Percentiles rank a stretch among this genome's conserved stretches.
phyloP scores from a whole-genome alignment of 2,888 invertebrate species.

The Meiosimyza decipiens region DNA sequence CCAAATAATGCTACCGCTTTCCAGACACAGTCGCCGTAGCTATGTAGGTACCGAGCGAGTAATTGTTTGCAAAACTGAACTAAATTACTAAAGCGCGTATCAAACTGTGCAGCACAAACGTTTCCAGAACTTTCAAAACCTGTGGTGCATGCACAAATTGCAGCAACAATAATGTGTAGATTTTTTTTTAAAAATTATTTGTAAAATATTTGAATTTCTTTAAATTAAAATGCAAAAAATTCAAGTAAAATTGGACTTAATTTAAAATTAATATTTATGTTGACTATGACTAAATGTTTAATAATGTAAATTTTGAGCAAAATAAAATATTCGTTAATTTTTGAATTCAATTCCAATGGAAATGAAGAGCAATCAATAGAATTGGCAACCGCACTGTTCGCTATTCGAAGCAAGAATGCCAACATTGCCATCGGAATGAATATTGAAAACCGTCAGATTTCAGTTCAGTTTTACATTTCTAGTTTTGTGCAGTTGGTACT shows the following conservation, averaged over 20 bases:
- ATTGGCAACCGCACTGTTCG: slow-evolving; percentile 65
- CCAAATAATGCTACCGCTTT: slow-evolving; percentile 2
- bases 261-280: slow-evolving; percentile 23
- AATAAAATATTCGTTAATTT: slow-evolving; percentile 28
- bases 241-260: slow-evolving; percentile 10
- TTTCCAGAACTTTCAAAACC: slow-evolving; percentile 58
- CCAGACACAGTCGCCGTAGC: neutral
- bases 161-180: neutral
- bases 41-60: slow-evolving; percentile 17
- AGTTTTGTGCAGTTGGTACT: slow-evolving; percentile 13
- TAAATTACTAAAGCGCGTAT: slow-evolving; percentile 37
- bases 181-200: too few species aligned
- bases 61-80: slow-evolving; percentile 13
- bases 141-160: slow-evolving; percentile 35
- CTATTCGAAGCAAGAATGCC: slow-evolving; percentile 67
- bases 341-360: slow-evolving; percentile 33
- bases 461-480: slow-evolving; percentile 8
- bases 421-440: slow-evolving; percentile 54
- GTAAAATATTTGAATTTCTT: too few species aligned
- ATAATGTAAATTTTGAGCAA: neutral
- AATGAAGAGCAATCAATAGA: slow-evolving; percentile 33
- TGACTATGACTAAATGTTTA: neutral
- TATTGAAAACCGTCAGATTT: slow-evolving; percentile 19
- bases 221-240: too few species aligned
- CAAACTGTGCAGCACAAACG: slow-evolving; percentile 38